A percentile compares a stretch with the other conserved stretches of the same genome.
phyloP scores from a whole-genome alignment of 2,888 invertebrate species.

The Lasioglossum pauxillum region DNA sequence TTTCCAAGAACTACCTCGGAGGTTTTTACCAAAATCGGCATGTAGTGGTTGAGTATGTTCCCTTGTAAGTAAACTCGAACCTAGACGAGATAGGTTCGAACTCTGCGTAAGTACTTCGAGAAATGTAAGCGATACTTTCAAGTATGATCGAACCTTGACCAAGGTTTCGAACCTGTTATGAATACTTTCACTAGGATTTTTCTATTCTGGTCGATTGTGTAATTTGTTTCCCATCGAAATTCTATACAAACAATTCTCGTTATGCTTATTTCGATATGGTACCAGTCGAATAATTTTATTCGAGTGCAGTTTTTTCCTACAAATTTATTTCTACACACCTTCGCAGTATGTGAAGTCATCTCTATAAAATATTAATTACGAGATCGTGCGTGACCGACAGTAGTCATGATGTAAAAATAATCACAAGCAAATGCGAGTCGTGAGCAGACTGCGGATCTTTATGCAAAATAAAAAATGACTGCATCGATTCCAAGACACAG shows the following conservation, averaged over 20 bases:
- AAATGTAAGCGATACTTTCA: conserved; percentile 5
- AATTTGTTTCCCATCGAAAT: not conserved
- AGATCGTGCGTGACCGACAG: no score
- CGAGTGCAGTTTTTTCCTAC: no score
- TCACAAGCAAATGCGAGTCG: no score
- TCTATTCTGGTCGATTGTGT: not conserved
- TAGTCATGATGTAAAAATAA: no score
- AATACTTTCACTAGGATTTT: not conserved
- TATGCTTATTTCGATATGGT: not conserved
- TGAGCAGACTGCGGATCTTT: no score
- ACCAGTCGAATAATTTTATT: no score
- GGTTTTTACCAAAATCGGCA: not conserved
- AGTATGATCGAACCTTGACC: conserved; percentile 5
- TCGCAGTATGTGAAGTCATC: no score
- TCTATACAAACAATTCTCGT: not conserved
- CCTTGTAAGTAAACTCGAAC: conserved; percentile 10
- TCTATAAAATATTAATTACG: no score
- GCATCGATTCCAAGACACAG: no score
- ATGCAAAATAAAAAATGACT: no score
- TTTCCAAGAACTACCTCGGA: not conserved
- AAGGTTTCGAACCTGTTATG: conserved; percentile 7
- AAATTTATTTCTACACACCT: no score
- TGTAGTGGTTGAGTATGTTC: not conserved
- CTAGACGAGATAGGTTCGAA: not conserved
- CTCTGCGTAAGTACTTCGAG: not conserved